These are phyloP conservation scores for Mastigias papua DNA, from an alignment of 30 jellyfish, hydroid and myxozoan genomes.

Conservation along the genomic window DNA sequence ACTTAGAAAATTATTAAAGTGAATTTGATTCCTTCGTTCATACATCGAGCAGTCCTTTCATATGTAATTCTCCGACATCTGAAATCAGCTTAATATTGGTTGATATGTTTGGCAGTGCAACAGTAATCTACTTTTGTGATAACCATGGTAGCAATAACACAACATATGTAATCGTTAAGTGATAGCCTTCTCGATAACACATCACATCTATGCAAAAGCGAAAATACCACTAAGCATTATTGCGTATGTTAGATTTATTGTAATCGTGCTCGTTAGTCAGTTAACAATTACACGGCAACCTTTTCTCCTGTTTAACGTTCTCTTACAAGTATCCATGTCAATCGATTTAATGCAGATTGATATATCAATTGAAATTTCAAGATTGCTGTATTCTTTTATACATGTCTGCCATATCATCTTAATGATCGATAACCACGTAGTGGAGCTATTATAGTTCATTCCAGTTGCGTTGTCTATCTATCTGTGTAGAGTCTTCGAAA, in stretches of 20 bases:
- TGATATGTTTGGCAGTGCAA: neutral
- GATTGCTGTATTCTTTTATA: neutral
- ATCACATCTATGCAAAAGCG: neutral
- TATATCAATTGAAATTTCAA: too few species aligned
- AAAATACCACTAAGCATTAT: neutral
- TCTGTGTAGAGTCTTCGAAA: too few species aligned
- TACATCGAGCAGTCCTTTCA: neutral
- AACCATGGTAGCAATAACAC: neutral
- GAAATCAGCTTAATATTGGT: neutral
- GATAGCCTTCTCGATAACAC: neutral
- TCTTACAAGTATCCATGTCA: neutral
- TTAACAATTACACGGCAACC: conserved; percentile 48
- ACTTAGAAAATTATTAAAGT: too few species aligned
- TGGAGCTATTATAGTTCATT: too few species aligned
- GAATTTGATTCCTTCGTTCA: too few species aligned
- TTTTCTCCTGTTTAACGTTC: neutral
- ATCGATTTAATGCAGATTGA: neutral
- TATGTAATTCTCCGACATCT: neutral
- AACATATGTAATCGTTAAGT: neutral
- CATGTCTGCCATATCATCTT: too few species aligned
- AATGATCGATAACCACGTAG: too few species aligned
- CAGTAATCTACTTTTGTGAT: neutral
- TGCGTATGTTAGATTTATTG: neutral
- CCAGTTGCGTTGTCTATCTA: too few species aligned
- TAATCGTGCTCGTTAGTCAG: conserved; percentile 44